Conservation (phyloP, 2,113 vertebrate genomes). For the Melozone crissalis region DNA sequence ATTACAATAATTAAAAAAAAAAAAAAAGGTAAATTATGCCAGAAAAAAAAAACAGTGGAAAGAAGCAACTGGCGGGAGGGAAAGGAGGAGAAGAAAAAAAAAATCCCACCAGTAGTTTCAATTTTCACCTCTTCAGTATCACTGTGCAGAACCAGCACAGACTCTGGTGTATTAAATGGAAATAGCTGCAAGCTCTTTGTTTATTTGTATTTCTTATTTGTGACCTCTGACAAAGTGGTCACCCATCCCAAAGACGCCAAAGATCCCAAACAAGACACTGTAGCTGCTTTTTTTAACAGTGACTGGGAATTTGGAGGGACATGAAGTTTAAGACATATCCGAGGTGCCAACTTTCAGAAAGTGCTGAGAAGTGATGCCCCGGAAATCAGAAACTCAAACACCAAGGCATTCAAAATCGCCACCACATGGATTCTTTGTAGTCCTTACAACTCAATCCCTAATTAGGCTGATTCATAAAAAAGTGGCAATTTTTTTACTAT, state of each 20-base stretch:
- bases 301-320: not conserved
- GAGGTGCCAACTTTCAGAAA: not conserved
- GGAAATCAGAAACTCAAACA: not conserved
- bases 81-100: not conserved
- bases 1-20: not conserved
- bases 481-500: not conserved
- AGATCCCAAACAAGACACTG: not conserved
- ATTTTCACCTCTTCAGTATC: constrained; percentile 1
- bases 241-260: not conserved
- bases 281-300: not conserved
- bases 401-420: not conserved
- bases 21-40: not conserved
- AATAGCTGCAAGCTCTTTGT: constrained; percentile 19
- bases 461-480: not conserved
- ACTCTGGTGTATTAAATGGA: not conserved
- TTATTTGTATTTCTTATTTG: constrained; percentile 29
- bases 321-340: not conserved
- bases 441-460: not conserved
- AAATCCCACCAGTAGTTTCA: not conserved
- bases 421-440: not conserved
- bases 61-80: not conserved
- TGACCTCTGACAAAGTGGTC: not conserved
- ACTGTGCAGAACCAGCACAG: not conserved
- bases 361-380: not conserved
- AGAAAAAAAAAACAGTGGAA: not conserved